These are phyloP conservation scores for Microctonus aethiopoides DNA, from an alignment of 2,888 invertebrate species.

Conservation along the genomic window DNA sequence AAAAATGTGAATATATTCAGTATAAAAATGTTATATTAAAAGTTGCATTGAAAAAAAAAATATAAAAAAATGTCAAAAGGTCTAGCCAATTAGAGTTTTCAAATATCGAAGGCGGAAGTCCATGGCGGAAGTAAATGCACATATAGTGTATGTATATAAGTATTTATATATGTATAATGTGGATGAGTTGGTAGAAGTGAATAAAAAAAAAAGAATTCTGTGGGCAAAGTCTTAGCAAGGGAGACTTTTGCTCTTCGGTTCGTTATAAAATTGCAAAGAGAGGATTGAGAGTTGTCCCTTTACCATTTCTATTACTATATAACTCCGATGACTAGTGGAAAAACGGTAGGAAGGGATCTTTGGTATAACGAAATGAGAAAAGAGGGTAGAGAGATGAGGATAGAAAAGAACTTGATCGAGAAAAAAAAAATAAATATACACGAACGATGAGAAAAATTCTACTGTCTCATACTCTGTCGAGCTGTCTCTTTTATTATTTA, in stretches of 20 bases:
- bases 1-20: not conserved
- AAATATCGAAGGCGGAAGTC: slow-evolving; percentile 1
- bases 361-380: not conserved
- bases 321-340: not conserved
- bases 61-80: not conserved
- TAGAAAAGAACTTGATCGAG: slow-evolving; percentile 13
- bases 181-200: not conserved
- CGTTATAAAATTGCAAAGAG: slow-evolving; percentile 23
- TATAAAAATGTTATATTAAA: not conserved
- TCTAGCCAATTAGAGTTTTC: slow-evolving; percentile 12
- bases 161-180: not conserved
- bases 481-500: slow-evolving; percentile 14
- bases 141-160: not conserved
- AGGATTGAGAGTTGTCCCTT: slow-evolving; percentile 18
- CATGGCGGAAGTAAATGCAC: not conserved
- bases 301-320: not conserved
- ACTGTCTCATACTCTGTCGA: slow-evolving; percentile 14
- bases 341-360: not conserved
- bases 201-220: slow-evolving; percentile 5
- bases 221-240: not conserved
- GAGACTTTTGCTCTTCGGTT: slow-evolving; percentile 21
- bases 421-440: slow-evolving; percentile 7
- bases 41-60: slow-evolving; percentile 1
- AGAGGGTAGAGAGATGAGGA: not conserved
- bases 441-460: not conserved